Base-by-base conservation (phyloP, 2,888 invertebrate species). In the Drosophila basisetae region DNA sequence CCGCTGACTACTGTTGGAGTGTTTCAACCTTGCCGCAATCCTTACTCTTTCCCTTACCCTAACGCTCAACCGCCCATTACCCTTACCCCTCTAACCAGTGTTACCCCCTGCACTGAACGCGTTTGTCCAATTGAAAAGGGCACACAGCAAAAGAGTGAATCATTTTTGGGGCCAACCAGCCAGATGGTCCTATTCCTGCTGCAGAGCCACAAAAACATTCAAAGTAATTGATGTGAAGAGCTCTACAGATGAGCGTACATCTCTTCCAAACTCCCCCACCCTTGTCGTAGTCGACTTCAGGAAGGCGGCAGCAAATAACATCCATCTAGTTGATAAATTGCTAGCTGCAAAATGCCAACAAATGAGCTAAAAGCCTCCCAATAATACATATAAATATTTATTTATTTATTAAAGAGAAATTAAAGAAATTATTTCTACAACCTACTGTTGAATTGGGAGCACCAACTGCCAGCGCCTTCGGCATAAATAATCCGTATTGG, bases 211-310 rank as follows among this genome's bases (percentile, higher is more conserved):
- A 69, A 71, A 75, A 76, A 77, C 84, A 80, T 80, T 87, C 75
- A 89, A 73, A 76, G 90, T 85, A 89, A 89, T 85, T 89, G 84
- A 87, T 85, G 78, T 81, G 74, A 73, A 68, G 76, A 71, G 82
- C 76, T 67, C 65, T 68, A 64, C 47, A 47, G 47, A 47, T 47
- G 47, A 47, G 47, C 22, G 47, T 47, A 25, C 22, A 47, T 22
- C 22, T 22, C 16, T 47, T 16, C 47, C 22, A 47, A 22, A 2
- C 9, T 1, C 4, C 25, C 16, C 16, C 16, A 7, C 9, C 43
- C 11, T 43, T 22, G 43, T 4, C 16, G 2, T 53, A 22, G 39
- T 7, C 9, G 60, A 13, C 35, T 53, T 53, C 28, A 9, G 16
- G 41, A 35, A 41, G 9, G 47, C 53, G 56, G 25, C 78, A 68